Conservation (phyloP, 2,113 vertebrate species). For the Caretta caretta region DNA sequence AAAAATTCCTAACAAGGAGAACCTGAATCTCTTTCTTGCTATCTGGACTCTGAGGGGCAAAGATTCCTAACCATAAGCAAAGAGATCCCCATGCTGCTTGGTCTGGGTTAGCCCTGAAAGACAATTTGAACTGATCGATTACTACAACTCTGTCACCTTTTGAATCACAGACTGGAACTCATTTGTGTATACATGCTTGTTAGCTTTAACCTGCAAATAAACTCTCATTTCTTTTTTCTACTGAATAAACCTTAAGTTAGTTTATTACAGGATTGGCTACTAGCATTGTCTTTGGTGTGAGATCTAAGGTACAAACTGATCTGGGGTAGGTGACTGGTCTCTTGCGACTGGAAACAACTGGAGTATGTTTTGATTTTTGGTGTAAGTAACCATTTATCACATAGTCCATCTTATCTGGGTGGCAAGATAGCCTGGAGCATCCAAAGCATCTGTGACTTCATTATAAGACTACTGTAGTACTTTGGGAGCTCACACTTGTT, state of each 20-base stretch:
- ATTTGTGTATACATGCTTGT: background rate
- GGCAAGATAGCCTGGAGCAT: background rate
- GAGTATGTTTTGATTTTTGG: background rate
- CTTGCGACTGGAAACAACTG: background rate
- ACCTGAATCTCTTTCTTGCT: background rate
- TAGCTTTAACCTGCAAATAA: background rate
- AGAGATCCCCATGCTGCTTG: background rate
- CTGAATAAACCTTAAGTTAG: background rate
- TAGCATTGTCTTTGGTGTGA: background rate
- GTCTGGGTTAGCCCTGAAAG: background rate
- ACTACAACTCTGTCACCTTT: background rate
- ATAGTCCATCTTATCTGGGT: background rate
- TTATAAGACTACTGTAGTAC: background rate
- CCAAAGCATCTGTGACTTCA: background rate
- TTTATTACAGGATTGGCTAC: background rate
- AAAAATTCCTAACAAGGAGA: background rate
- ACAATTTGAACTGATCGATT: background rate
- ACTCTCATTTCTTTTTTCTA: background rate
- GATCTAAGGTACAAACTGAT: background rate
- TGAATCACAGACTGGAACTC: background rate
- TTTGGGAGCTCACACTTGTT: background rate
- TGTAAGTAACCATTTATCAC: background rate
- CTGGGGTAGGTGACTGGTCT: background rate
- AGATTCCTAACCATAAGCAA: background rate
- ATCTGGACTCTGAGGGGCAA: background rate